Base-by-base conservation (phyloP, 2,797 vertebrate genomes). In the Siniperca undulata region DNA sequence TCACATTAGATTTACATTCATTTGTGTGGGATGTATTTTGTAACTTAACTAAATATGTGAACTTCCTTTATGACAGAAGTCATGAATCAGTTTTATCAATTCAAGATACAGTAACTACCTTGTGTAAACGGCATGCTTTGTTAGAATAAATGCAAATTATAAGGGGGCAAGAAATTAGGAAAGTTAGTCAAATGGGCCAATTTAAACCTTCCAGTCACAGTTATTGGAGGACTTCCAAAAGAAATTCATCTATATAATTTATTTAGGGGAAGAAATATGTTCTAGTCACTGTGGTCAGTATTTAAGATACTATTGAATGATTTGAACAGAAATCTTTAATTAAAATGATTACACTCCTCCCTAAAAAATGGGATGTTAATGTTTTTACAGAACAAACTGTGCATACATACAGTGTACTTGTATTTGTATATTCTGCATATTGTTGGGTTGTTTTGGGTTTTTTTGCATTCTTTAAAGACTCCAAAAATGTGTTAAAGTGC, bases 241-340 rank as follows among this genome's bases (percentile, higher is more conserved):
- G 20, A 62, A 58, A n/a, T 22, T 9, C 14, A 71, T 30, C 38
- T 20, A 12, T 52, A 60, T 56, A 42, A 10, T 46, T 68, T 60
- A 48, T 40, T 42, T 66, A 0, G 7, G 42, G 3, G 44, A 60
- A 8, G 20, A 73, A 67, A 68, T 17, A 13, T 65, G 42, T 74
- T 62, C 27, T 50, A 20, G 62, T 46, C 36, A 40, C 34, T 69
- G 44, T 30, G 65, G 65, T 61, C 34, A 34, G 19, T 36, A 55
- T 48, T 68, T 59, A 66, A 50, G 14, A 36, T 56, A 16, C 9
- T 24, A 16, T 58, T 48, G 4, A 68, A 27, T 4, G 0, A 75
- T 34, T 10, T 75, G 6, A 76, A 58, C 4, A 73, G 38, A 64
- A 58, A 74, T 56, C 19, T 8, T 40, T 40, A n/a, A 44, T 36